These are phyloP conservation scores for Anarsia innoxiella DNA, from an alignment of 2,888 invertebrate species.

Conservation along the genomic window DNA sequence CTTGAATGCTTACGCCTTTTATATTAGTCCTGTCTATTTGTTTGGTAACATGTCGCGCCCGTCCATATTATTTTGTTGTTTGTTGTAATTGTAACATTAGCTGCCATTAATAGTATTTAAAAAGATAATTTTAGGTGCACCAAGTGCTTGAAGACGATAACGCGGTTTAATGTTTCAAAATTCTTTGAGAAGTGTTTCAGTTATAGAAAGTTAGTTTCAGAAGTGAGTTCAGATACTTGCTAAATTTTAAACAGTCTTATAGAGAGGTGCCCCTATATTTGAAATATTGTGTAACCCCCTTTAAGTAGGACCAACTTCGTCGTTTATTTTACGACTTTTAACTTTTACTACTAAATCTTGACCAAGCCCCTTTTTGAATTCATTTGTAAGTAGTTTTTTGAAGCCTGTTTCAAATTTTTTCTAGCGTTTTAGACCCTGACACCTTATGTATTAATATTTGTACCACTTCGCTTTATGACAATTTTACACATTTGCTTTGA, in stretches of 20 bases:
- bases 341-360: slow-evolving; percentile 38
- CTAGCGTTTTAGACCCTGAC: slow-evolving; percentile 44
- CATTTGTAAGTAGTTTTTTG: slow-evolving; percentile 49
- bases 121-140: slow-evolving; percentile 27
- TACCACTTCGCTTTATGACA: slow-evolving; percentile 50
- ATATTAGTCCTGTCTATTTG: slow-evolving; percentile 16
- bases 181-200: neutral
- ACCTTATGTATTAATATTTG: slow-evolving; percentile 35
- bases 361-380: slow-evolving; percentile 49
- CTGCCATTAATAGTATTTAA: slow-evolving; percentile 25
- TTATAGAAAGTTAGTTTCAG: neutral
- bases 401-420: slow-evolving; percentile 45
- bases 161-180: neutral
- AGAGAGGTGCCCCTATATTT: too few relatives aligned
- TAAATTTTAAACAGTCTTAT: slow-evolving; percentile 6
- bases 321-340: slow-evolving; percentile 34
- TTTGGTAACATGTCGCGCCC: slow-evolving; percentile 28
- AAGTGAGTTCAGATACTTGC: slow-evolving; percentile 4
- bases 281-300: too few relatives aligned
- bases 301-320: slow-evolving; percentile 54
- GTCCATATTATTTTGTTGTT: slow-evolving; percentile 26
- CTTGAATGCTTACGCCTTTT: slow-evolving; percentile 13
- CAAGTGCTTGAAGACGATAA: slow-evolving; percentile 35
- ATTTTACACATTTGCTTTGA: slow-evolving; percentile 48
- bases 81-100: slow-evolving; percentile 29